Conservation (phyloP, 2,888 invertebrate species). For the Folsomia candida region DNA sequence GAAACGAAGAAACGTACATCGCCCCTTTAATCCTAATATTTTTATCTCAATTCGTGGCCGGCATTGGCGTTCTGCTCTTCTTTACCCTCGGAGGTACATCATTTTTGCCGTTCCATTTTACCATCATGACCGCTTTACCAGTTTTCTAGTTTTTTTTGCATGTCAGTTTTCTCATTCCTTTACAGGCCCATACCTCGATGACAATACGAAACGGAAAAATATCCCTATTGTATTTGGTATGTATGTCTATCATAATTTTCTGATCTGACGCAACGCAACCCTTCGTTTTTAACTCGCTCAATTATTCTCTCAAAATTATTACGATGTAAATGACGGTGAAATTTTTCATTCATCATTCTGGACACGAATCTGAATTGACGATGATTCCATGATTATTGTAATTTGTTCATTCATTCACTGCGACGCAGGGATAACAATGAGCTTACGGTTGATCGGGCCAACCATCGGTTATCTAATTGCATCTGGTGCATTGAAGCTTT, state of each 20-base stretch:
- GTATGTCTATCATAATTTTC: conserved; percentile 10
- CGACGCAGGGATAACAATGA: conserved; percentile 57
- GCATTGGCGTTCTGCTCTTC: conserved; percentile 66
- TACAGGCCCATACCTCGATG: conserved; percentile 62
- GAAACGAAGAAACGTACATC: not conserved
- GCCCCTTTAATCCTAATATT: conserved; percentile 60
- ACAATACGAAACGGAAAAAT: conserved; percentile 65
- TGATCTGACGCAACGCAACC: not conserved
- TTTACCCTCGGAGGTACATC: conserved; percentile 64
- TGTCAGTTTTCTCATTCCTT: not conserved
- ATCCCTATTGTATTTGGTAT: conserved; percentile 63
- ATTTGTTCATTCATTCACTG: too few species aligned
- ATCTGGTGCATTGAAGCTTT: conserved; percentile 58
- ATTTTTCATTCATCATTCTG: too few species aligned
- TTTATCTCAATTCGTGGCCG: conserved; percentile 67
- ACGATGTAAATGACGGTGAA: too few species aligned
- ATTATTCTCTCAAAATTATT: too few species aligned
- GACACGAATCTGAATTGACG: too few species aligned
- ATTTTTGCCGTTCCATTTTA: conserved; percentile 57
- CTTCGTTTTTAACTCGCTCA: not conserved
- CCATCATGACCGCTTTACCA: not conserved
- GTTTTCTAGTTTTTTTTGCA: not conserved
- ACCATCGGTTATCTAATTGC: conserved; percentile 63
- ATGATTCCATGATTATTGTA: too few species aligned
- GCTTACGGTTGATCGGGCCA: conserved; percentile 64